These are phyloP conservation scores for Phaetusa simplex DNA, from an alignment of 2,113 vertebrate genomes.

Conservation along the genomic window DNA sequence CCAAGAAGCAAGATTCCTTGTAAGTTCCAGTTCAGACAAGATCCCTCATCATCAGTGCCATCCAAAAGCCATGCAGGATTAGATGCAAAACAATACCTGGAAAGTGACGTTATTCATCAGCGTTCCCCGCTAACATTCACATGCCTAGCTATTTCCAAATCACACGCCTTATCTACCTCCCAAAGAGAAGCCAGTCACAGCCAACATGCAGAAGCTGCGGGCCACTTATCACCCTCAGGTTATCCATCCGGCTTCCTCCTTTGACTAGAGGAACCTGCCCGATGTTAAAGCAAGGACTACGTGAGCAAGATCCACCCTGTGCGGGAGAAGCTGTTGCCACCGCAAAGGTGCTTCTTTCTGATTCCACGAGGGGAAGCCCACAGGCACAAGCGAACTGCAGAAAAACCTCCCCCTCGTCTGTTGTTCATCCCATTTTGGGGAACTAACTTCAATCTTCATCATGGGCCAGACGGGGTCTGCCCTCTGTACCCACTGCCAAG, in stretches of 20 bases:
- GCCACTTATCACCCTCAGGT: neutral
- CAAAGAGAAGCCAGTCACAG: neutral
- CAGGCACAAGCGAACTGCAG: neutral
- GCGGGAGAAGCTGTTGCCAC: neutral
- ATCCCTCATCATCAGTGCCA: neutral
- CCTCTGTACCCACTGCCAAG: neutral
- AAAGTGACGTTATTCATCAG: accelerated
- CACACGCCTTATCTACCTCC: neutral
- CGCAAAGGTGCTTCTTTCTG: neutral
- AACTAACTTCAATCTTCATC: neutral
- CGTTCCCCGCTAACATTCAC: neutral
- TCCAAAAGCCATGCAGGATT: neutral
- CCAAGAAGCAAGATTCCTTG: neutral
- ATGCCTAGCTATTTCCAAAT: neutral
- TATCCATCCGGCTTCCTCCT: neutral
- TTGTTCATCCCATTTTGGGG: neutral
- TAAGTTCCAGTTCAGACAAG: neutral
- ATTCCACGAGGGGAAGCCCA: accelerated
- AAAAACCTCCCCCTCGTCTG: neutral
- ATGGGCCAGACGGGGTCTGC: neutral
- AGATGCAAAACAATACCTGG: neutral
- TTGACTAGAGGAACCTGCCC: accelerated
- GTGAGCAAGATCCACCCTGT: neutral
- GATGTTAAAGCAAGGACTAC: accelerated
- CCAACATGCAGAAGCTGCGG: neutral